Percentiles rank a stretch among this genome's conserved stretches.
phyloP scores from a whole-genome alignment of 2,113 vertebrate species.

The Pachycephala philippinensis region DNA sequence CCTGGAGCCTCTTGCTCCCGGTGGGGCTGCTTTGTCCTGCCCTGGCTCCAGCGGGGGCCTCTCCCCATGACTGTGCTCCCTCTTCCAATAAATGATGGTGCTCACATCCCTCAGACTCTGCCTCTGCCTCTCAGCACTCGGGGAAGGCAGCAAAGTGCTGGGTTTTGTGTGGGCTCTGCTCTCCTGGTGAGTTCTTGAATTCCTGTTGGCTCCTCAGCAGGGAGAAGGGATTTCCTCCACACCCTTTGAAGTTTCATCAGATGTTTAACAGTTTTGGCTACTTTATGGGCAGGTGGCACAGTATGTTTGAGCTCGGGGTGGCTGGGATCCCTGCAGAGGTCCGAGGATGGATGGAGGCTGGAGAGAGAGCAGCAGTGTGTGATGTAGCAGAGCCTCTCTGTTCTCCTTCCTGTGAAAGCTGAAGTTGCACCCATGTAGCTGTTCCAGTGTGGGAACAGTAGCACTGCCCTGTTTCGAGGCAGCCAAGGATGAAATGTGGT shows the following conservation, averaged over 20 bases:
- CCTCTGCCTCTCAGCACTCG: fast-evolving
- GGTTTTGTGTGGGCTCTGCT: neutral
- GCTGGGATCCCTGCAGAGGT: neutral
- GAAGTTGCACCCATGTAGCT: fast-evolving
- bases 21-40: neutral
- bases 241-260: fast-evolving
- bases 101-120: neutral
- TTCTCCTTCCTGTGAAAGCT: neutral
- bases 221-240: no score
- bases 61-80: neutral
- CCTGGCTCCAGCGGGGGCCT: fast-evolving
- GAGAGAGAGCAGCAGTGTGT: fast-evolving
- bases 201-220: neutral
- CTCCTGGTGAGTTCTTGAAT: neutral
- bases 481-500: neutral
- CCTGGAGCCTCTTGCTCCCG: neutral
- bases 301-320: fast-evolving
- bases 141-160: neutral
- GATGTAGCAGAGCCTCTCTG: neutral
- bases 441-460: neutral
- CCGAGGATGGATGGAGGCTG: neutral
- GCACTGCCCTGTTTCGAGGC: no score
- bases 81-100: constrained; percentile 42
- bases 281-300: neutral
- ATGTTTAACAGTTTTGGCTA: neutral